Evolutionary conservation across 2,797 vertebrate species (phyloP).

Genomic region (Platalea minor): DNA sequence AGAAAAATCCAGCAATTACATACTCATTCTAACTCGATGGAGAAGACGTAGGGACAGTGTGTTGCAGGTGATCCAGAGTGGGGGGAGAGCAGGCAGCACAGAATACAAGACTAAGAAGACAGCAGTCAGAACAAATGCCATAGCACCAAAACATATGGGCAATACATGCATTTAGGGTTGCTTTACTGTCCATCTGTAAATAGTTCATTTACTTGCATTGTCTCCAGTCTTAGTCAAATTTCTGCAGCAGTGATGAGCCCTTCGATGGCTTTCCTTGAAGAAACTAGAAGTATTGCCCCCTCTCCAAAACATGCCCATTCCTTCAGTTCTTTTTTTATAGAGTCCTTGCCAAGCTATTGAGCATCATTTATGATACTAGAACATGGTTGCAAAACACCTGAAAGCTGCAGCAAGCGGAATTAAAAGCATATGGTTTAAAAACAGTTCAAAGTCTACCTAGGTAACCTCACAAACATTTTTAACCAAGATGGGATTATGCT

Average conservation of each 20-base stretch:
- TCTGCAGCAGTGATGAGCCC: not conserved
- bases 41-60: not conserved
- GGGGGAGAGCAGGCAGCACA: not conserved
- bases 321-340: not conserved
- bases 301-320: not conserved
- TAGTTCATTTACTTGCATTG: not conserved
- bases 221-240: not conserved
- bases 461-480: not conserved
- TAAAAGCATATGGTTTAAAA: not conserved
- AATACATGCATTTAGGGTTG: not conserved
- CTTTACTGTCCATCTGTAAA: not conserved
- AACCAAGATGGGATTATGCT: not conserved
- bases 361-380: not conserved
- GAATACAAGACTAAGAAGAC: not conserved
- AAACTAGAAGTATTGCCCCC: not conserved
- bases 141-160: not conserved
- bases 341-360: accelerated
- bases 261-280: not conserved
- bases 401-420: not conserved
- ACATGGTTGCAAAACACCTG: not conserved
- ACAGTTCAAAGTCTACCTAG: not conserved
- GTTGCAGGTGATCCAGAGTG: not conserved
- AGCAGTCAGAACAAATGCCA: not conserved
- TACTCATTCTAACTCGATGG: not conserved
- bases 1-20: not conserved